Percentiles rank a stretch among this genome's conserved stretches.
Conservation (phyloP, 2,888 invertebrate species). For the Yponomeuta plumbellus region DNA sequence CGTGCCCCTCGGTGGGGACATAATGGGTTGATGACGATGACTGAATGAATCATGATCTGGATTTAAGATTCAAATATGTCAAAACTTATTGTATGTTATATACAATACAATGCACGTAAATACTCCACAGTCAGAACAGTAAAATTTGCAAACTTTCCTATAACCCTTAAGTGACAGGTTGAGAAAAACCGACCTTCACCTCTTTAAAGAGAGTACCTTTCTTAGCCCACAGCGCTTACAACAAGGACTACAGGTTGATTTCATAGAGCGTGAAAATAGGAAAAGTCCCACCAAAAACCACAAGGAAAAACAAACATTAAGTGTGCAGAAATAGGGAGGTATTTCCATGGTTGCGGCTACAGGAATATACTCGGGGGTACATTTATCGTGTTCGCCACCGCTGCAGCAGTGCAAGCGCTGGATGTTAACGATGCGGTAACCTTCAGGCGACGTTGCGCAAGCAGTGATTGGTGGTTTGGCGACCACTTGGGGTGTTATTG, state of each 20-base stretch:
- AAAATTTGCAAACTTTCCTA: no score
- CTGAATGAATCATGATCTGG: no score
- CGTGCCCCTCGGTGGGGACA: no score
- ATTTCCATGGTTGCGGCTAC: background rate
- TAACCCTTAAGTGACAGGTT: background rate
- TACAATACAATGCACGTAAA: no score
- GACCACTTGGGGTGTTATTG: no score
- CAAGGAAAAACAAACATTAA: background rate
- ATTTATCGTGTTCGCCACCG: background rate
- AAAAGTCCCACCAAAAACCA: background rate
- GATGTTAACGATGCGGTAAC: background rate
- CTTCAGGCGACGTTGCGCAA: background rate
- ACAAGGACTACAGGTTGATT: conserved; percentile 3
- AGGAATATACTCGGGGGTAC: background rate
- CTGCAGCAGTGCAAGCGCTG: background rate
- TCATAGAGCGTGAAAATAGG: conserved; percentile 8
- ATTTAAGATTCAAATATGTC: no score
- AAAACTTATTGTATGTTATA: no score
- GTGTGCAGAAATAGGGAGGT: background rate
- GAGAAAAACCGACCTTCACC: background rate
- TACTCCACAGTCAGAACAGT: no score
- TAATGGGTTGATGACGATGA: no score
- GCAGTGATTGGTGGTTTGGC: background rate
- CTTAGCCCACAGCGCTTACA: background rate
- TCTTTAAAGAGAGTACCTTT: background rate